Percentiles rank a stretch among this genome's conserved stretches.
phyloP scores from a whole-genome alignment of 2,888 invertebrate species.

The Chouioia cunea region DNA sequence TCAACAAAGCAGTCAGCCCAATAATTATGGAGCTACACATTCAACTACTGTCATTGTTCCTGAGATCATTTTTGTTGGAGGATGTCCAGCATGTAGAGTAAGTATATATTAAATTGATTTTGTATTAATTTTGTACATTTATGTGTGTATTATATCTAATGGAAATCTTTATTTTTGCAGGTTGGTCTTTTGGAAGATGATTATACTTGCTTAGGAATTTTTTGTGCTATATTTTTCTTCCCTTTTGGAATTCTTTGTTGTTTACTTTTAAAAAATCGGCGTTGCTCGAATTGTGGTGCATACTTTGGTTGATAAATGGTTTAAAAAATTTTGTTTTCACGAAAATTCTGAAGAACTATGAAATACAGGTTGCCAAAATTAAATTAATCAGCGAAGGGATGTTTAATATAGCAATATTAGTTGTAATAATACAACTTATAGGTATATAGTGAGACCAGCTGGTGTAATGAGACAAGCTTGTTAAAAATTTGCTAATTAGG shows the following conservation, averaged over 20 bases:
- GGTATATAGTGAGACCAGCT: too few species aligned
- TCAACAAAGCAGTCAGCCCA: constrained; percentile 34
- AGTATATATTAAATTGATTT: constrained; percentile 50
- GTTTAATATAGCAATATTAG: too few species aligned
- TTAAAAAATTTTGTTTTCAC: constrained; percentile 7
- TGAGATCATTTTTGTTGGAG: constrained; percentile 86
- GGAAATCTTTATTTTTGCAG: constrained; percentile 59
- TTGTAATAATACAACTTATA: too few species aligned
- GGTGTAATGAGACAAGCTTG: too few species aligned
- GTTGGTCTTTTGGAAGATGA: constrained; percentile 89
- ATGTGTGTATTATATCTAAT: constrained; percentile 1
- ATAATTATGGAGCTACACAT: constrained; percentile 71
- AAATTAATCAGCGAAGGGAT: too few species aligned
- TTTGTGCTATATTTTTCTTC: constrained; percentile 88
- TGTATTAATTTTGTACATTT: constrained; percentile 7
- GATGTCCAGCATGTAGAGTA: constrained; percentile 89
- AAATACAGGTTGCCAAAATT: not conserved
- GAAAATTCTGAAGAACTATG: not conserved
- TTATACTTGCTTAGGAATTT: constrained; percentile 85
- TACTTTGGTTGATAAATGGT: constrained; percentile 74
- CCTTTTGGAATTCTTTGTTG: constrained; percentile 91
- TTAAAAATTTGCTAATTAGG: too few species aligned
- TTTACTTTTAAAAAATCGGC: constrained; percentile 83
- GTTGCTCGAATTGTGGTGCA: constrained; percentile 90
- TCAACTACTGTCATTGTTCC: constrained; percentile 76